These are phyloP conservation scores for Hypomecis punctinalis DNA, from an alignment of 2,888 invertebrate species.

Conservation along the genomic window DNA sequence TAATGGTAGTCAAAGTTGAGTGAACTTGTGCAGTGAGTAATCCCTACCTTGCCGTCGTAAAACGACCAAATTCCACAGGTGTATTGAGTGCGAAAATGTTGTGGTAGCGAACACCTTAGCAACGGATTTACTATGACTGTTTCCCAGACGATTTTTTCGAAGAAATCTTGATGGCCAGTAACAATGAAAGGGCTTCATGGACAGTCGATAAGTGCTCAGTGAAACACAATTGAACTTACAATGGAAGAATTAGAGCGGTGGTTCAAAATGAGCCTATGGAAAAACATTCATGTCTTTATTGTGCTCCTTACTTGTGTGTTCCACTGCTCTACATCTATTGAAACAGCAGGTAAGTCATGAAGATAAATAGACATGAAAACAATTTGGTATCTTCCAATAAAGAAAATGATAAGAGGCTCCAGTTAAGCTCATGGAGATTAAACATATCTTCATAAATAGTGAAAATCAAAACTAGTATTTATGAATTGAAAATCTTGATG, in stretches of 20 bases:
- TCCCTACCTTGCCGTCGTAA: constrained; percentile 61
- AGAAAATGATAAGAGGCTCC: too few species aligned
- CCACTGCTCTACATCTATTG: constrained; percentile 56
- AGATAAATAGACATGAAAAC: background rate
- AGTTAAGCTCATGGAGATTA: too few species aligned
- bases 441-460: too few species aligned
- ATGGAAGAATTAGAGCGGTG: constrained; percentile 81
- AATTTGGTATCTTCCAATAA: background rate
- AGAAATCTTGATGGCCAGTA: constrained; percentile 8
- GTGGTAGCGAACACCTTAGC: constrained; percentile 78
- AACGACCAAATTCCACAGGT: constrained; percentile 76
- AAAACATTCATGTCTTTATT: constrained; percentile 57
- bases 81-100: constrained; percentile 66
- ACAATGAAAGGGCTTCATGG: constrained; percentile 31
- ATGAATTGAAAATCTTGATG: too few species aligned
- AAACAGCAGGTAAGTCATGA: constrained; percentile 66
- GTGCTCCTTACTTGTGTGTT: constrained; percentile 47
- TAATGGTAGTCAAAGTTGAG: constrained; percentile 72
- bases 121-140: constrained; percentile 57
- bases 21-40: constrained; percentile 71
- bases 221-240: constrained; percentile 43
- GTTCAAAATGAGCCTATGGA: constrained; percentile 69
- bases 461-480: too few species aligned
- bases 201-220: constrained; percentile 28
- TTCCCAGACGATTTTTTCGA: constrained; percentile 9